A percentile compares a stretch with the other conserved stretches of the same genome.
Evolutionary conservation across 1,140 invertebrate species (phyloP).

Genomic region (Pogonomyrmex barbatus): DNA sequence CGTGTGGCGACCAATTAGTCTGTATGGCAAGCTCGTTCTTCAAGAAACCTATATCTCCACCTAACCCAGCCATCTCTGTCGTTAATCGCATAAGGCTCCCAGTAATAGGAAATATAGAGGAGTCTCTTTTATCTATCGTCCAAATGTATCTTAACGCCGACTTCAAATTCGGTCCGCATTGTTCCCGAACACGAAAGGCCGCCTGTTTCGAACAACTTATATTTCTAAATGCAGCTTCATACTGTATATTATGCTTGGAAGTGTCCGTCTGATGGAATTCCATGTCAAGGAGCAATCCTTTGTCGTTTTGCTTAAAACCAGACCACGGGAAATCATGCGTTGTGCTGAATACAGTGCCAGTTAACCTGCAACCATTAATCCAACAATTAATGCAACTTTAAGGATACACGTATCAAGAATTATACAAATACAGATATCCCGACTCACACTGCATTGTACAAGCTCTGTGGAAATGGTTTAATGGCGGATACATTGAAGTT

Average conservation of each 20-base stretch:
- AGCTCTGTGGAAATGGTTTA: slow-evolving; percentile 90
- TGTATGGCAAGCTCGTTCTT: slow-evolving; percentile 94
- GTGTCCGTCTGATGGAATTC: slow-evolving; percentile 88
- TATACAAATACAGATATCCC: slow-evolving; percentile 15
- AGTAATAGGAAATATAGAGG: slow-evolving; percentile 90
- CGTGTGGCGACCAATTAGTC: slow-evolving; percentile 89
- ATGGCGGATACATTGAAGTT: slow-evolving; percentile 91
- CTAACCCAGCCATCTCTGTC: slow-evolving; percentile 94
- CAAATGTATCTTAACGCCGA: slow-evolving; percentile 93
- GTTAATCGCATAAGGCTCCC: slow-evolving; percentile 90
- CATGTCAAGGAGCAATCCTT: slow-evolving; percentile 89
- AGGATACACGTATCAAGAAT: slow-evolving; percentile 21
- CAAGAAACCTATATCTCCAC: slow-evolving; percentile 94
- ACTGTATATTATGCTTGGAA: slow-evolving; percentile 92
- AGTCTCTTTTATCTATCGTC: slow-evolving; percentile 92
- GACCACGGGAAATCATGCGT: slow-evolving; percentile 92
- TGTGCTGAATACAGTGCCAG: slow-evolving; percentile 90
- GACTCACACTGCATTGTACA: slow-evolving; percentile 82
- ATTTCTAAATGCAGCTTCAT: slow-evolving; percentile 93
- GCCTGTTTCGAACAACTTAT: slow-evolving; percentile 88
- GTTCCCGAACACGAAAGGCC: slow-evolving; percentile 93
- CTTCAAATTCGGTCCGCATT: slow-evolving; percentile 94
- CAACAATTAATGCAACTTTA: neutral
- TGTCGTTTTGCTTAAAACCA: slow-evolving; percentile 90
- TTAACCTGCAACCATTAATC: slow-evolving; percentile 86